Conservation (phyloP, 2,113 vertebrate genomes). For the Ophiodon elongatus region DNA sequence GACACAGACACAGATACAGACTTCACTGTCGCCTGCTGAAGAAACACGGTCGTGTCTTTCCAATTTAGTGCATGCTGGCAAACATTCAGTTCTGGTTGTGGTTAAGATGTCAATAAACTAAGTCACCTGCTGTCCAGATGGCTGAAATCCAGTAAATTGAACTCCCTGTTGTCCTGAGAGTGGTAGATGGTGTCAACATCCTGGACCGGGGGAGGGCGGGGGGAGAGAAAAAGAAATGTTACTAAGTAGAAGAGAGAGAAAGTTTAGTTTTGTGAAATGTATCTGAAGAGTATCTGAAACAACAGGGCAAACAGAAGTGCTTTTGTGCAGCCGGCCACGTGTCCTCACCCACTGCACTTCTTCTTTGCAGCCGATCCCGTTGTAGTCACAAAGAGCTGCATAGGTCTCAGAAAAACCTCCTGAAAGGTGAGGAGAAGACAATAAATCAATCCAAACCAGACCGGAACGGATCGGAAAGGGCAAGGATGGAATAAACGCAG, state of each 20-base stretch:
- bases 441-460: constrained; percentile 40
- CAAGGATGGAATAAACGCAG: constrained; percentile 18
- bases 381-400: constrained; percentile 86
- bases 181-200: constrained; percentile 97
- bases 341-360: constrained; percentile 87
- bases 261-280: background rate
- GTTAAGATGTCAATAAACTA: constrained; percentile 36
- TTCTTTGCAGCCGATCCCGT: constrained; percentile 87
- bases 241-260: constrained; percentile 41
- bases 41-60: background rate
- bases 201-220: constrained; percentile 71
- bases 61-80: background rate
- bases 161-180: constrained; percentile 92
- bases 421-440: constrained; percentile 53
- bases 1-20: background rate
- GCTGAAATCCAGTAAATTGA: constrained; percentile 92
- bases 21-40: background rate
- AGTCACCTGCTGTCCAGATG: constrained; percentile 92
- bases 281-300: background rate
- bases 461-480: constrained; percentile 1
- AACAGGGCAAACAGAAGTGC: background rate
- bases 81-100: constrained; percentile 10
- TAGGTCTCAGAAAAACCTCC: constrained; percentile 88
- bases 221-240: constrained; percentile 26
- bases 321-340: background rate